Percentiles rank a stretch among this genome's conserved stretches.
phyloP scores from a whole-genome alignment of 2,113 vertebrate species.

The Crotalus viridis region DNA sequence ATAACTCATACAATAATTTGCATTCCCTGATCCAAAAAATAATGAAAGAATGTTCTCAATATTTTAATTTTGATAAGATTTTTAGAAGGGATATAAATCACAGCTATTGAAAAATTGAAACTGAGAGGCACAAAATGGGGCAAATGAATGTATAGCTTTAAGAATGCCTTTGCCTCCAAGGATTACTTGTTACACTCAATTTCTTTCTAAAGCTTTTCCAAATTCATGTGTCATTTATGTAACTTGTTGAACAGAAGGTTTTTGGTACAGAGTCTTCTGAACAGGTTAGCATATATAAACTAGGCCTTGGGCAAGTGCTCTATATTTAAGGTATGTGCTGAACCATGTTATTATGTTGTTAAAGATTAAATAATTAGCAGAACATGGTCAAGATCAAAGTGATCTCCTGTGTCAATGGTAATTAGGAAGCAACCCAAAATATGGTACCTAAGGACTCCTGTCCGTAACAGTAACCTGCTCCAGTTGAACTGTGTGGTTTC shows the following conservation, averaged over 20 bases:
- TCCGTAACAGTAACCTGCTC: conserved; percentile 49
- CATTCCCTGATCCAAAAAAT: not conserved
- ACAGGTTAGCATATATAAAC: conserved; percentile 5
- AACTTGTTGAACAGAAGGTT: not conserved
- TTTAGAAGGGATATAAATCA: not conserved
- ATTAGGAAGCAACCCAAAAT: conserved; percentile 62
- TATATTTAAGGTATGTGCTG: conserved; percentile 43
- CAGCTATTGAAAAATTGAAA: not conserved
- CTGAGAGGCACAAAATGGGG: not conserved
- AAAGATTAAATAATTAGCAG: conserved; percentile 73
- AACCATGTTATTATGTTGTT: conserved; percentile 63
- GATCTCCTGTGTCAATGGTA: conserved; percentile 55
- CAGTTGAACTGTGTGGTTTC: conserved; percentile 27
- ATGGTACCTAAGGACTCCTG: conserved; percentile 47
- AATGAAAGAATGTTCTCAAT: not conserved
- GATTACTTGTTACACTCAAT: not conserved
- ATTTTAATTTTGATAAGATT: not conserved
- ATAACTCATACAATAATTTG: not conserved
- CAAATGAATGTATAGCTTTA: not conserved
- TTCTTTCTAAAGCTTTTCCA: not conserved
- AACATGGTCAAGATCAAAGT: conserved; percentile 72
- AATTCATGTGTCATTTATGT: not conserved
- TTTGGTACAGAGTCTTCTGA: not conserved
- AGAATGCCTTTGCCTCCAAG: not conserved
- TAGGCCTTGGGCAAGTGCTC: conserved; percentile 36